phyloP scores from a whole-genome alignment of 2,797 vertebrate species.

The Hydrolagus colliei region DNA sequence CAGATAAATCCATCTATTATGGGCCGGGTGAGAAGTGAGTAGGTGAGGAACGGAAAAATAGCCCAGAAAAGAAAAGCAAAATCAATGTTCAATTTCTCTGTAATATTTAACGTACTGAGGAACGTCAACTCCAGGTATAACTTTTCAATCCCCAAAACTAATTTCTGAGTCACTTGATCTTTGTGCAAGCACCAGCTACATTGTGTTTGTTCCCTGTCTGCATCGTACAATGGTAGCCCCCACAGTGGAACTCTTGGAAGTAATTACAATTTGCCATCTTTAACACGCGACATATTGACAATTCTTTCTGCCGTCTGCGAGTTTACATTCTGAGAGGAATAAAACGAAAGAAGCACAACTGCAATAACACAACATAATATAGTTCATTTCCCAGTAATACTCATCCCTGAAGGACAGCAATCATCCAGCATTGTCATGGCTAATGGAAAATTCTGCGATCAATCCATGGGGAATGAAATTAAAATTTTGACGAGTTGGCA shows the following conservation, averaged over 20 bases:
- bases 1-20: neutral
- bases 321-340: conserved; percentile 34
- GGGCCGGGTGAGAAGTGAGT: neutral
- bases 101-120: neutral
- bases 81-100: neutral
- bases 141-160: neutral
- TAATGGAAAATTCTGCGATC: conserved; percentile 41
- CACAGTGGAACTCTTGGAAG: neutral
- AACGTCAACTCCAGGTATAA: neutral
- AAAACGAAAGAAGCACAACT: neutral
- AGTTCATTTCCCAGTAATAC: conserved; percentile 42
- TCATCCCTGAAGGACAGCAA: conserved; percentile 44
- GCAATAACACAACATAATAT: conserved; percentile 45
- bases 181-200: neutral
- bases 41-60: neutral
- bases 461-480: conserved; percentile 38
- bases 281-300: neutral
- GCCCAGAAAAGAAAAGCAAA: neutral
- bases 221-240: neutral
- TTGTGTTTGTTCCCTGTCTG: neutral
- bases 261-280: neutral
- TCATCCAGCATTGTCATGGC: conserved; percentile 44
- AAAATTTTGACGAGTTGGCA: conserved; percentile 41
- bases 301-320: conserved; percentile 30
- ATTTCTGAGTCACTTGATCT: conserved; percentile 10